Evolutionary conservation across 1,140 invertebrate species (phyloP).

Genomic region (Dendroctonus valens): DNA sequence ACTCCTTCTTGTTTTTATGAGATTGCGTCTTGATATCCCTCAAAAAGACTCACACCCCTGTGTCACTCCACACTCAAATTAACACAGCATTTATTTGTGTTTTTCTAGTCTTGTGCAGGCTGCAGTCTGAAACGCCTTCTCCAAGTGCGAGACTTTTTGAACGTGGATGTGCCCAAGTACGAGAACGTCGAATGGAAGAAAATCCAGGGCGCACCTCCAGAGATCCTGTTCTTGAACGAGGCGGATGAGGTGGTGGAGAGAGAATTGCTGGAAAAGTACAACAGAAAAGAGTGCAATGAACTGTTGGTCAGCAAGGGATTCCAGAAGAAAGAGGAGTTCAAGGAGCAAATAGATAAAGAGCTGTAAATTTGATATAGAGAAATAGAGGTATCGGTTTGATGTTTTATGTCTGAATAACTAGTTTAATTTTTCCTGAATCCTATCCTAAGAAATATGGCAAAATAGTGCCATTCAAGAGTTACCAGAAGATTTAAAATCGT

Average conservation of each 20-base stretch:
- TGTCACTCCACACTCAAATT: too few relatives aligned
- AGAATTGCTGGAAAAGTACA: slow-evolving; percentile 58
- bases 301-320: slow-evolving; percentile 64
- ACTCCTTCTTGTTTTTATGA: too few relatives aligned
- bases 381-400: background rate
- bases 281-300: slow-evolving; percentile 67
- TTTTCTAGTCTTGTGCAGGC: slow-evolving; percentile 72
- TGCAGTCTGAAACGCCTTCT: slow-evolving; percentile 71
- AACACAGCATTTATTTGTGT: slow-evolving; percentile 16
- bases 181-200: slow-evolving; percentile 65
- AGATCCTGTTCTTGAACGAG: slow-evolving; percentile 62
- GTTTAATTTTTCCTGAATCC: too few relatives aligned
- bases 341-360: slow-evolving; percentile 2
- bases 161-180: slow-evolving; percentile 70
- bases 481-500: too few relatives aligned
- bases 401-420: too few relatives aligned
- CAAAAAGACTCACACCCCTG: too few relatives aligned
- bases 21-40: too few relatives aligned
- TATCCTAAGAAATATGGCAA: background rate
- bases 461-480: too few relatives aligned
- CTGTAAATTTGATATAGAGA: background rate
- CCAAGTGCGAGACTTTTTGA: slow-evolving; percentile 73
- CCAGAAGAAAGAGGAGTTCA: slow-evolving; percentile 12
- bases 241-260: slow-evolving; percentile 64
- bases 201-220: slow-evolving; percentile 66